Base-by-base conservation (phyloP, 2,797 vertebrate genomes). In the Austrolebias charrua region DNA sequence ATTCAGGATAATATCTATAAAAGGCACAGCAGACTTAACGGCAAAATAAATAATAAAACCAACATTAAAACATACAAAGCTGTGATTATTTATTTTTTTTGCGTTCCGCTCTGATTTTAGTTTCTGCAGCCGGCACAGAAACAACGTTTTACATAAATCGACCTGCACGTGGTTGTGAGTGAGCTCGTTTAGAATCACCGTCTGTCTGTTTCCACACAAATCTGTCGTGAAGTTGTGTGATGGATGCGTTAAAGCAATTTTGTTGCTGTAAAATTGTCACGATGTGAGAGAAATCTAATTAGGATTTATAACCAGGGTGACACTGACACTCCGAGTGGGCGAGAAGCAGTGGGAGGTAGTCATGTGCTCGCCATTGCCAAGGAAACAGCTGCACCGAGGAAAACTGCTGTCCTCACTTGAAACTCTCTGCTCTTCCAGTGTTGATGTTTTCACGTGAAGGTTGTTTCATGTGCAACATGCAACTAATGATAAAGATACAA, bases 1-100 rank as follows among this genome's bases (percentile, higher is more conserved):
- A 86, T 98, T 98, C 81, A 98, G 87, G 78, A 97, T 87, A 51
- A 98, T 98, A 68, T 98, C 97, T 98, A 88, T n/a, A 65, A 68
- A 69, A 33, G 16, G n/a, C 8, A 28, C 40, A 46, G 12, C 63
- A 28, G 1, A 18, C 9, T n/a, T n/a, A 24, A 31, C 11, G 28
- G 51, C 0, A 50, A 18, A 55, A 31, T 10, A 1, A n/a, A 51
- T 4, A 5, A 4, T 45, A 7, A 16, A 15, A 52, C 47, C 4
- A 48, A 3, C 53, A 51, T 1, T 1, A 54, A 48, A 42, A 43
- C 5, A 33, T 7, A 50, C 16, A 28, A 1, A 40, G 9, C 11
- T 1, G 43, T 31, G 19, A 19, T 49, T 45, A n/a, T 14, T 15
- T 15, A 7, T n/a, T 6, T 33, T n/a, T 6, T 33, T 24, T 8